These are phyloP conservation scores for Otis tarda DNA, from an alignment of 2,113 vertebrate genomes.

Conservation along the genomic window DNA sequence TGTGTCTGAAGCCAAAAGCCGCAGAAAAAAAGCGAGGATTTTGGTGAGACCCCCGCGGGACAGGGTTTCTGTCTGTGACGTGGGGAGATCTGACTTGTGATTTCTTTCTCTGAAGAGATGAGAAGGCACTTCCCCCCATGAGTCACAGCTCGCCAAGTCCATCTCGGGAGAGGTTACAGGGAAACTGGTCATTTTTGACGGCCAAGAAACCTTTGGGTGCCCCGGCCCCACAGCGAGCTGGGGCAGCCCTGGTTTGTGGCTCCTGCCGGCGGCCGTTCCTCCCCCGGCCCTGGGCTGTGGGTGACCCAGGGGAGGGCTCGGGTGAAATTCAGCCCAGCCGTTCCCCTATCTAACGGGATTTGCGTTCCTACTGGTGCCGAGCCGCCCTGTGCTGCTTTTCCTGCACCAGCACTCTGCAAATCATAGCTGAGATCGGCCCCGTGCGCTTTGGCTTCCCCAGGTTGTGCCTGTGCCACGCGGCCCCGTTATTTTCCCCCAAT, in stretches of 20 bases:
- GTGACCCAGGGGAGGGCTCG: background rate
- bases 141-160: background rate
- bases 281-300: background rate
- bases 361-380: fast-evolving
- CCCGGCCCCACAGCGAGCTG: fast-evolving
- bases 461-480: fast-evolving
- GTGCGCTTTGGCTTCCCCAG: fast-evolving
- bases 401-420: background rate
- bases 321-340: background rate
- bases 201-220: background rate
- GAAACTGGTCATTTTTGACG: background rate
- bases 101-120: background rate
- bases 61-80: fast-evolving
- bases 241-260: background rate
- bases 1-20: background rate
- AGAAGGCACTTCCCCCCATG: background rate
- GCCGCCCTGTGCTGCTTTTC: background rate
- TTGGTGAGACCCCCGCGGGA: fast-evolving
- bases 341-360: fast-evolving
- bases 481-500: fast-evolving
- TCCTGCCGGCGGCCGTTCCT: background rate
- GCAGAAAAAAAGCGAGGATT: background rate
- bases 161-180: background rate
- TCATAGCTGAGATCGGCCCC: fast-evolving
- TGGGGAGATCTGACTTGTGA: background rate